Conservation (phyloP, 2,113 vertebrate species). For the Neogobius melanostomus region DNA sequence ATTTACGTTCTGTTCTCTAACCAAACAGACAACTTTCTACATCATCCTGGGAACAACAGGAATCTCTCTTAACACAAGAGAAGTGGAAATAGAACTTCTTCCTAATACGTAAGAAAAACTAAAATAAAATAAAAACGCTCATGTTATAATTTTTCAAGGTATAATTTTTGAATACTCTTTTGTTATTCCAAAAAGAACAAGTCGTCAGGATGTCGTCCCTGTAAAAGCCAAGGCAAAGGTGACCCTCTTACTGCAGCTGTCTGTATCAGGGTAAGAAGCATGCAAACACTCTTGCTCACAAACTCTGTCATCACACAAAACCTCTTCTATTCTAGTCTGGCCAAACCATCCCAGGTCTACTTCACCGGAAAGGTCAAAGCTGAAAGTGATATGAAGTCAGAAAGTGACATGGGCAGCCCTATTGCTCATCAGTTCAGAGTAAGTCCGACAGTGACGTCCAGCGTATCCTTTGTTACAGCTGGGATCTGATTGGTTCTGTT, state of each 20-base stretch:
- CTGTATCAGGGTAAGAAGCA: conserved; percentile 83
- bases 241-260: conserved; percentile 86
- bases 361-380: conserved; percentile 79
- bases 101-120: conserved; percentile 82
- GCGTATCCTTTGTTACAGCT: background rate
- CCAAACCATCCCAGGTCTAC: conserved; percentile 91
- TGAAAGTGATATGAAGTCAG: conserved; percentile 82
- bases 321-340: conserved; percentile 74
- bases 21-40: conserved; percentile 84
- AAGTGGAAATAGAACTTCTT: conserved; percentile 84
- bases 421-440: conserved; percentile 91
- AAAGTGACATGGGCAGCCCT: conserved; percentile 87
- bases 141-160: background rate
- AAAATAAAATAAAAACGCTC: background rate
- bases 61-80: conserved; percentile 82
- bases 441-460: conserved; percentile 55
- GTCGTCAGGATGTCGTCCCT: conserved; percentile 77
- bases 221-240: conserved; percentile 87
- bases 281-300: background rate
- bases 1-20: conserved; percentile 5
- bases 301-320: background rate
- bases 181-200: conserved; percentile 80
- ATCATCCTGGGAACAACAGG: conserved; percentile 86
- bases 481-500: conserved; percentile 5
- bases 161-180: background rate